phyloP scores from a whole-genome alignment of 2,113 vertebrate genomes.

The Glareola pratincola region DNA sequence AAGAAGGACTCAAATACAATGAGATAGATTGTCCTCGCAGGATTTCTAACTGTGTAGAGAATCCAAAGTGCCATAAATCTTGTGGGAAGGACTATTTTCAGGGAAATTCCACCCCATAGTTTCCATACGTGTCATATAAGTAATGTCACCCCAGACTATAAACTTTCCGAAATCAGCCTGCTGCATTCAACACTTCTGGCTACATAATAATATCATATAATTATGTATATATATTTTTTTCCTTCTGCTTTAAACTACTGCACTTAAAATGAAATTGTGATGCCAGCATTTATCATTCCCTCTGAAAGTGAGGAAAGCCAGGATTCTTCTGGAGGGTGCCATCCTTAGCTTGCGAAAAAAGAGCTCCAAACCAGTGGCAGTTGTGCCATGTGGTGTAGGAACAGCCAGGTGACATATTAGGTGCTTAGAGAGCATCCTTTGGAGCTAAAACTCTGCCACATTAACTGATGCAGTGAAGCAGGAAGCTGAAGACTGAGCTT shows the following conservation, averaged over 20 bases:
- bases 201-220: neutral
- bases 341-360: neutral
- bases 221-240: neutral
- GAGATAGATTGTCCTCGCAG: constrained; percentile 9
- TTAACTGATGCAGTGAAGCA: neutral
- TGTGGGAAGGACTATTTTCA: constrained; percentile 40
- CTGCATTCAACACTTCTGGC: neutral
- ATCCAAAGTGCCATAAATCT: constrained; percentile 18
- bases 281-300: neutral
- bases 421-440: neutral
- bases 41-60: neutral
- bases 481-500: neutral
- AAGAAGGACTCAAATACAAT: constrained; percentile 20
- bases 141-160: constrained; percentile 2
- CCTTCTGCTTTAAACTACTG: neutral
- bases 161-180: neutral
- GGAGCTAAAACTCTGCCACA: neutral
- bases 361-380: neutral
- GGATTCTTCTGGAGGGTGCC: neutral
- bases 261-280: neutral
- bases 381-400: neutral
- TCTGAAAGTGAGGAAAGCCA: neutral
- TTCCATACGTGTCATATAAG: neutral
- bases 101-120: constrained; percentile 42
- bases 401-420: neutral